Evolutionary conservation across 2,113 vertebrate species (phyloP).

Genomic region (Fulmarus glacialis): DNA sequence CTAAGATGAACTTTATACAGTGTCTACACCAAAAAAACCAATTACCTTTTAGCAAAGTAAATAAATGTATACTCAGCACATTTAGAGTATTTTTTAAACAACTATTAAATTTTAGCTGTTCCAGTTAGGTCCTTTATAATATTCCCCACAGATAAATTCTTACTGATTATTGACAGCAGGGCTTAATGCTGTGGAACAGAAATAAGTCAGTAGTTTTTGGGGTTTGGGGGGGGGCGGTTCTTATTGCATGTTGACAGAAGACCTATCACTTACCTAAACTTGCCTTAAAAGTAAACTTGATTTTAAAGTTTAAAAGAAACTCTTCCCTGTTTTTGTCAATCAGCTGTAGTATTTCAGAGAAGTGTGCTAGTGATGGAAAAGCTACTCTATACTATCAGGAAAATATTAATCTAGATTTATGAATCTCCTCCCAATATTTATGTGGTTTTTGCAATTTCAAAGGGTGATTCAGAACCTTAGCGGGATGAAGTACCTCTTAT

Average conservation of each 20-base stretch:
- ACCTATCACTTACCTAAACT: background rate
- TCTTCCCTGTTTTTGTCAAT: background rate
- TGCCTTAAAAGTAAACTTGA: background rate
- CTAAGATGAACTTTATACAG: background rate
- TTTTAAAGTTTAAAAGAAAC: background rate
- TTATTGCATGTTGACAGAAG: background rate
- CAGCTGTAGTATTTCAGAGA: background rate
- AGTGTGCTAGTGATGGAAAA: background rate
- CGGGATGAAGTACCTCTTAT: background rate
- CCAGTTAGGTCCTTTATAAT: background rate
- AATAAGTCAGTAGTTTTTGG: background rate
- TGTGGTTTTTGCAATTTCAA: background rate
- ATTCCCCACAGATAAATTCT: background rate
- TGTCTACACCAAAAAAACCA: accelerated
- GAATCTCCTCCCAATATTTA: background rate
- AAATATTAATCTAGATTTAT: background rate
- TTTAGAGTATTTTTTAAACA: background rate
- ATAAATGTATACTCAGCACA: background rate
- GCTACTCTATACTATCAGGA: background rate
- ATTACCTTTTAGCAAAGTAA: background rate
- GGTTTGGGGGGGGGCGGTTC: accelerated
- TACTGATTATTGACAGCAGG: background rate
- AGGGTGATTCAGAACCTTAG: background rate
- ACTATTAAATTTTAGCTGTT: background rate
- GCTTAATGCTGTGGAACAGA: background rate